Percentiles rank a stretch among this genome's conserved stretches.
Conservation (phyloP, 1,140 invertebrate genomes). For the Drosophila melanogaster region DNA sequence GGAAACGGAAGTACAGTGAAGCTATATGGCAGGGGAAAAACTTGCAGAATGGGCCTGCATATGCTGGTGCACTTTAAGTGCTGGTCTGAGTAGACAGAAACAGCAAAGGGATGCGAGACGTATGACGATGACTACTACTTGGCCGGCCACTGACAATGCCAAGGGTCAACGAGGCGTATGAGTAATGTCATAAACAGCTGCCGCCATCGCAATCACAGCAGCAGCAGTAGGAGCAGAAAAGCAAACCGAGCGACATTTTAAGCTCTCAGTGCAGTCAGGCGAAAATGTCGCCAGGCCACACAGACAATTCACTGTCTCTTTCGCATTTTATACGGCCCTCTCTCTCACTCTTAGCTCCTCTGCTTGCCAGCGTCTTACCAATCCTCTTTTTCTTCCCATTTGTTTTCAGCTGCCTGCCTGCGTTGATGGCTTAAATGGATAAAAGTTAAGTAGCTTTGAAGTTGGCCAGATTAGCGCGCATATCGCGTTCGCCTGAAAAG, state of each 20-base stretch:
- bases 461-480: slow-evolving; percentile 78
- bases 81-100: slow-evolving; percentile 18
- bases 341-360: not conserved
- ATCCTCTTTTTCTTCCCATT: slow-evolving; percentile 64
- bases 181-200: slow-evolving; percentile 82
- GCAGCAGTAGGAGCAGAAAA: slow-evolving; percentile 30
- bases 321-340: not conserved
- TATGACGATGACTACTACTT: slow-evolving; percentile 28
- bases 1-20: slow-evolving; percentile 65
- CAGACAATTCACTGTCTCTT: slow-evolving; percentile 52
- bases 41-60: slow-evolving; percentile 60
- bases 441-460: slow-evolving; percentile 82
- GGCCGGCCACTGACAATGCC: slow-evolving; percentile 38
- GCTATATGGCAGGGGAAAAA: slow-evolving; percentile 25
- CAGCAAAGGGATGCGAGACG: slow-evolving; percentile 7
- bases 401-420: slow-evolving; percentile 63
- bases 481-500: slow-evolving; percentile 64
- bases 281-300: slow-evolving; percentile 75
- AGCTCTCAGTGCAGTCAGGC: slow-evolving; percentile 70
- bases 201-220: slow-evolving; percentile 76
- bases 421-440: slow-evolving; percentile 80
- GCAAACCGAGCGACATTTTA: slow-evolving; percentile 73
- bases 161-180: slow-evolving; percentile 78
- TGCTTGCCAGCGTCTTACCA: slow-evolving; percentile 37
- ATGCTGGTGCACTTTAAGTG: slow-evolving; percentile 54